phyloP scores from a whole-genome alignment of 2,113 vertebrate genomes.

The Camelus dromedarius region DNA sequence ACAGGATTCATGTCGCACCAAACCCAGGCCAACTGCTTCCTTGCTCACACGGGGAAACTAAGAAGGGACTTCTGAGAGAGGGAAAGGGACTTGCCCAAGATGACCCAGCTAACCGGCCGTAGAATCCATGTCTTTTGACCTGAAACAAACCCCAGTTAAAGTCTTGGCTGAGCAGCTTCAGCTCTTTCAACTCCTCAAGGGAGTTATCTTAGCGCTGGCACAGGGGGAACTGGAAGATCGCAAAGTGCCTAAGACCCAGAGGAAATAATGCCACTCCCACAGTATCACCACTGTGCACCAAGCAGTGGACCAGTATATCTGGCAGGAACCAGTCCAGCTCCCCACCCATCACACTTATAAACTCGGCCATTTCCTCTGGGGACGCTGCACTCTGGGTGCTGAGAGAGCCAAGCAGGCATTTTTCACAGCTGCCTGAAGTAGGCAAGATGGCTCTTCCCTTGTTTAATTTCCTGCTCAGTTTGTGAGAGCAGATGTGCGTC shows the following conservation, averaged over 20 bases:
- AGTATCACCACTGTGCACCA: not conserved
- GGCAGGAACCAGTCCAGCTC: not conserved
- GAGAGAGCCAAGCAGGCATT: not conserved
- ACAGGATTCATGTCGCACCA: not conserved
- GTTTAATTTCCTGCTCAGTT: not conserved
- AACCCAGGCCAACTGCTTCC: not conserved
- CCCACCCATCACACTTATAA: not conserved
- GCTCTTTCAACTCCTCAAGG: not conserved
- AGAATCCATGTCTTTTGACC: not conserved
- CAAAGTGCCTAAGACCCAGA: not conserved
- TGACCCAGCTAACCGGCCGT: not conserved
- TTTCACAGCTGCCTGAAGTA: not conserved
- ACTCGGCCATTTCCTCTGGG: not conserved
- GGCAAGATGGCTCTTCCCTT: not conserved
- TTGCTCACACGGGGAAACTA: conserved; percentile 1
- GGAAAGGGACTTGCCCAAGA: not conserved
- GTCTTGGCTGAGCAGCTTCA: not conserved
- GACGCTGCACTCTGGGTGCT: not conserved
- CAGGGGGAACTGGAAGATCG: not conserved
- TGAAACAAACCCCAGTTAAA: not conserved
- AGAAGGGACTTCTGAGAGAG: not conserved
- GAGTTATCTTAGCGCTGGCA: not conserved
- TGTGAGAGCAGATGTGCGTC: not conserved
- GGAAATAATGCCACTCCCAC: not conserved
- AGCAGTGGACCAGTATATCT: not conserved